Evolutionary conservation across 2,888 invertebrate species (phyloP).

Genomic region (Yponomeuta plumbellus): DNA sequence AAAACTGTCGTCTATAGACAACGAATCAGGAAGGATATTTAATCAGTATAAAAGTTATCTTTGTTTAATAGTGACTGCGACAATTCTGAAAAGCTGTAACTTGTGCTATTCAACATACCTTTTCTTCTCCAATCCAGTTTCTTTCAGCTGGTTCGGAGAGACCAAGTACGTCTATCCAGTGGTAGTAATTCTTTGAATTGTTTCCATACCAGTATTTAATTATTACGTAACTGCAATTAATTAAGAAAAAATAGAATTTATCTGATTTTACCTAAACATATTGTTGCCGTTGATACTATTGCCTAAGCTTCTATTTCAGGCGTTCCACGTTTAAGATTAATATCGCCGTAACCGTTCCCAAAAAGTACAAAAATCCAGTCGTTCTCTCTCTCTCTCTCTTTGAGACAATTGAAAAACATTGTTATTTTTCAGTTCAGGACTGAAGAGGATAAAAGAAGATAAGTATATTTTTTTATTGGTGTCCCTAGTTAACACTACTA

Average conservation of each 20-base stretch:
- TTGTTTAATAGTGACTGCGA: not conserved
- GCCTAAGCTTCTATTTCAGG: too few species aligned
- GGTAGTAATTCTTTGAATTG: constrained; percentile 82
- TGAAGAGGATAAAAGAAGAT: too few species aligned
- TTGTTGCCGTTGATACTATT: too few species aligned
- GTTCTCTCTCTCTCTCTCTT: too few species aligned
- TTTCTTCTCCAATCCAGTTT: constrained; percentile 82
- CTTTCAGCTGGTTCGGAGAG: constrained; percentile 83
- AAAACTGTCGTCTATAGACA: not conserved
- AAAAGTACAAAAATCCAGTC: too few species aligned
- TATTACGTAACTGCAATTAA: constrained; percentile 79
- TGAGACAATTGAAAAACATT: too few species aligned
- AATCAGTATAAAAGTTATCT: too few species aligned
- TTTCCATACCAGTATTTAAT: constrained; percentile 86
- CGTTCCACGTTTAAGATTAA: too few species aligned
- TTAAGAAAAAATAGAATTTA: not conserved
- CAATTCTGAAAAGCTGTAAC: not conserved
- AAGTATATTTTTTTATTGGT: too few species aligned
- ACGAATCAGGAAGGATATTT: not conserved
- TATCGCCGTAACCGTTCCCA: too few species aligned
- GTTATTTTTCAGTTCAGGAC: too few species aligned
- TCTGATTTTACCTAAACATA: not conserved
- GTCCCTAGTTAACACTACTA: too few species aligned
- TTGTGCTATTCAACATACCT: constrained; percentile 46
- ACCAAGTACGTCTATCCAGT: constrained; percentile 82